Base-by-base conservation (phyloP, 1,140 invertebrate species). In the Hyphantria cunea region DNA sequence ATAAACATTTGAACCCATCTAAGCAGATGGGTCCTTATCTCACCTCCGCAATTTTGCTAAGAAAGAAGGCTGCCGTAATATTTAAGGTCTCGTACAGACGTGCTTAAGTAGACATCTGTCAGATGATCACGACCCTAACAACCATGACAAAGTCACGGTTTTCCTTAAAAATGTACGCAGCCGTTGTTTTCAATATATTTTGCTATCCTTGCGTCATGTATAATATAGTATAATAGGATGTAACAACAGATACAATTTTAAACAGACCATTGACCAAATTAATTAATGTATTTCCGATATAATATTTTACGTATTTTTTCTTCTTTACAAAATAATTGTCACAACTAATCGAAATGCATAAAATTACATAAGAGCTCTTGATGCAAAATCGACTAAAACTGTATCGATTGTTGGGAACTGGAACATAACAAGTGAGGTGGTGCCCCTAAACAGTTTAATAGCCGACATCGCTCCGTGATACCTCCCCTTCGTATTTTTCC, bases 71-170 rank as follows among this genome's bases (percentile, higher is more conserved):
- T 60, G 50, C 42, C 15, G 56, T 50, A 51, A 60, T 59, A 56
- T 56, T 44, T 25, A 15, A 15, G 25, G 34, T 33, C 11, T 48
- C 48, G 37, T 58, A 45, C 41, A 61, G 58, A 68, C 69, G 69
- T 71, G 69, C 69, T 64, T 61, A 68, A 71, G 69, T 71, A 71
- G 55, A 55, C 52, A 58, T 64, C 65, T 56, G 61, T 64, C 56
- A 68, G 69, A 65, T 69, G 52, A 70, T 63, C 54, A 54, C 49
- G 61, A 8, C 44, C 25, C 53, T n/a, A 42, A 47, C 53, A 56
- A 45, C 50, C 42, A 54, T 51, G 47, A 47, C 15, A 39, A 65
- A 52, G 53, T 64, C 52, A 56, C 55, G 47, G 37, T 41, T 59
- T 56, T 51, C 25, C 5, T 25, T 15, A 42, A 51, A 60, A 60